A percentile compares a stretch with the other conserved stretches of the same genome.
These are phyloP conservation scores for Oenanthe melanoleuca DNA, from an alignment of 2,113 vertebrate genomes.

Conservation along the genomic window DNA sequence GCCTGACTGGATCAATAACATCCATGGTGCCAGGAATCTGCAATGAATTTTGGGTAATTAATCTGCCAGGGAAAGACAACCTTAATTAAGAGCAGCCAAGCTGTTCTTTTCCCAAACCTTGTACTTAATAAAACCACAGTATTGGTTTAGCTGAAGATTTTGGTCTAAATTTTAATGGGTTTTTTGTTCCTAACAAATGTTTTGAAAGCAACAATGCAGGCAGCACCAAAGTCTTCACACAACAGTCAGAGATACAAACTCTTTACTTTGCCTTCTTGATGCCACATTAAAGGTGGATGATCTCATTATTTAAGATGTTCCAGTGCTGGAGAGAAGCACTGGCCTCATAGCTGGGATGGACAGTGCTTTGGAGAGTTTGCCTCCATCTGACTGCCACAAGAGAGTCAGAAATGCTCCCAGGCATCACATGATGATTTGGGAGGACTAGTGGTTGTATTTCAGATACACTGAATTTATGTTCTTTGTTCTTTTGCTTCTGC, in stretches of 20 bases:
- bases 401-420: neutral
- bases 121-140: conserved; percentile 14
- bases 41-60: conserved; percentile 53
- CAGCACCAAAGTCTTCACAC: neutral
- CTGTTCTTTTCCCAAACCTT: conserved; percentile 13
- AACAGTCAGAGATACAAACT: neutral
- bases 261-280: neutral
- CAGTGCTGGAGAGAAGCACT: neutral
- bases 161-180: neutral
- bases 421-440: neutral
- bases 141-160: neutral
- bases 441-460: neutral
- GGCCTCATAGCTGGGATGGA: neutral
- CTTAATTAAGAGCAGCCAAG: conserved; percentile 53
- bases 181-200: neutral
- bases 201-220: neutral
- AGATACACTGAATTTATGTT: neutral
- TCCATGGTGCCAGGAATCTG: conserved; percentile 51
- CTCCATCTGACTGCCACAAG: neutral
- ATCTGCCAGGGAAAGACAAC: conserved; percentile 23
- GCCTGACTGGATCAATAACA: conserved; percentile 65
- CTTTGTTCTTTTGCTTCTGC: neutral
- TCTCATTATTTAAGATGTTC: neutral
- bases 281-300: neutral
- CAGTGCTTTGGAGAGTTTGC: neutral